Evolutionary conservation across 2,888 invertebrate species (phyloP), one percentile per base, ranked within the genome.

Genomic region (Omphaloscelis lunosa): DNA sequence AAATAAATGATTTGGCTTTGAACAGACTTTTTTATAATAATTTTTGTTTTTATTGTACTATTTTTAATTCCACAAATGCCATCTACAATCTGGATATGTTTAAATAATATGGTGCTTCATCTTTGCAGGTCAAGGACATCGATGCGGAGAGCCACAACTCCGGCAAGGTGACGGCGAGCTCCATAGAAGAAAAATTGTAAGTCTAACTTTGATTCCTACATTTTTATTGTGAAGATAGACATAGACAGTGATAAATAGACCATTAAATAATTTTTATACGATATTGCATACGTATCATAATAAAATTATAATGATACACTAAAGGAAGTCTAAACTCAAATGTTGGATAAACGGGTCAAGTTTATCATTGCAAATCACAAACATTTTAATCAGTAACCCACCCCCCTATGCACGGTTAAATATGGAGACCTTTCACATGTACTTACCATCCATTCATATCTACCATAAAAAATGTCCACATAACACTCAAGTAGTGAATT

Each of bases 101-200:
- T n/a, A 5, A 12, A 56, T n/a, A 11, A 27, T 56, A 56, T 56
- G n/a, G n/a, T 56, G 6, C 12, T n/a, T 56, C 15, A n/a, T 56
- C 12, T n/a, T 56, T 65, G 0, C 93, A 96, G 96, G 95, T 96
- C 85, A 96, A 96, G 91, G 96, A 96, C 88, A 93, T 94, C 3
- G 96, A 96, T 85, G 92, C 94, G 23, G 96, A 96, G 92, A 96
- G 96, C 78, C 96, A 95, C 80, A 93, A 91, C 85, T 93, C 93
- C 8, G 91, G 90, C 56, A 93, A 91, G 79, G 87, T 90, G 71
- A 90, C 93, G 7, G 93, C 93, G 82, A 92, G 91, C 89, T 94
- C 93, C 68, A 91, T 96, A 12, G 95, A 96, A 88, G 96, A 96
- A 86, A 96, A 95, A 91, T 88, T 96, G 96, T 96, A 85, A 96